These are phyloP conservation scores for Lepisosteus oculatus DNA, from an alignment of 2,113 vertebrate species.

Conservation along the genomic window DNA sequence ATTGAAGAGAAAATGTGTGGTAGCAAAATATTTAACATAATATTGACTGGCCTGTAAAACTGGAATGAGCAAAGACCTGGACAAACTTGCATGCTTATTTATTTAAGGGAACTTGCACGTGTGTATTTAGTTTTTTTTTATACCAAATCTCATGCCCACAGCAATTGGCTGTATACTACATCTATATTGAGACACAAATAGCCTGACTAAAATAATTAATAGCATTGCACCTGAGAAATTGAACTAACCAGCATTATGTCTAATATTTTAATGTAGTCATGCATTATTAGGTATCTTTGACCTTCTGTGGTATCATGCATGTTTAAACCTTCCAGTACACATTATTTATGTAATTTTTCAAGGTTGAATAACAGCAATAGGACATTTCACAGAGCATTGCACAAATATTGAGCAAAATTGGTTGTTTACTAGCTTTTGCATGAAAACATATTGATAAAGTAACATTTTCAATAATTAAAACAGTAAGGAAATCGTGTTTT, in stretches of 20 bases:
- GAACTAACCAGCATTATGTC: neutral
- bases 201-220: constrained; percentile 6
- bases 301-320: neutral
- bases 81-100: too few species aligned
- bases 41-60: too few species aligned
- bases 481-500: too few species aligned
- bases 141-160: neutral
- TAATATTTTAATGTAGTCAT: neutral
- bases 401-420: too few species aligned
- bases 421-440: neutral
- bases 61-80: too few species aligned
- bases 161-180: neutral
- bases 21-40: too few species aligned
- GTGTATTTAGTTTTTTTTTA: neutral
- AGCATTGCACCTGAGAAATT: constrained; percentile 5
- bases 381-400: too few species aligned
- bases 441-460: neutral
- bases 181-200: constrained; percentile 11
- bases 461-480: too few species aligned
- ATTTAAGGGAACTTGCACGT: too few species aligned
- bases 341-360: neutral
- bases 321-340: neutral
- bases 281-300: neutral
- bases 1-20: too few species aligned
- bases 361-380: neutral